Base-by-base conservation (phyloP, 2,888 invertebrate genomes). In the Imbricaverruca yamaguchii region DNA sequence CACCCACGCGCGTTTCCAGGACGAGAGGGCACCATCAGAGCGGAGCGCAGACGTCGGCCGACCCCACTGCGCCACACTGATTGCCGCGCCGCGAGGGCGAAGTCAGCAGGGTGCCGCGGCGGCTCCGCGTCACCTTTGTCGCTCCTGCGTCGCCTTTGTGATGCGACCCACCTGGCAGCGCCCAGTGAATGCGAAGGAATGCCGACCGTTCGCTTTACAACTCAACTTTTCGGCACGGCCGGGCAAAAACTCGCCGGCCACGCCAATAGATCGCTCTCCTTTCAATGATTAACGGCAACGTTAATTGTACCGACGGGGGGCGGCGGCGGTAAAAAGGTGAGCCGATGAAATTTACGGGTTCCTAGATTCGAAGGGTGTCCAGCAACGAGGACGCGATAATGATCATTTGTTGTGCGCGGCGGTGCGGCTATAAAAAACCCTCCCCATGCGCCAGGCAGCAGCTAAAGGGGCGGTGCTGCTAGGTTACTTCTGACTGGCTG, bases 261-360 rank as follows among this genome's bases (percentile, higher is more conserved):
- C 74, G 53, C 11, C 53, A 23, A 53, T 21, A 4, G 23, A 7
- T 7, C 53, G 74, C 18, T 25, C 74, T 53, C 53, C 53, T 74
- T 53, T 74, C 74, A 74, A 74, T 74, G 74, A 74, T 74, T 53
- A 74, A 74, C 74, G 74, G 74, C 74, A 18, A 7, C 74, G 53
- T 25, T 74, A 74, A 74, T 74, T 74, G 74, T 21, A 15, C 25
- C 74, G 74, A 13, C 74, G 13, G 74, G 53, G 53, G 74, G 74
- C 53, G 18, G 74, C 18, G 9, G 18, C 25, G 18, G 74, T 18
- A 74, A 74, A 74, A 74, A 53, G 39, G 53, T 6, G 2, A 39
- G 15, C 6, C 53, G 25, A 15, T 15, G 53, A 53, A 25, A 74
- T 74, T 74, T 74, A 74, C 74, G 39, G 13, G 13, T 74, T 53